Evolutionary conservation across 2,797 vertebrate genomes (phyloP).

Genomic region (Diglossa cyanea): DNA sequence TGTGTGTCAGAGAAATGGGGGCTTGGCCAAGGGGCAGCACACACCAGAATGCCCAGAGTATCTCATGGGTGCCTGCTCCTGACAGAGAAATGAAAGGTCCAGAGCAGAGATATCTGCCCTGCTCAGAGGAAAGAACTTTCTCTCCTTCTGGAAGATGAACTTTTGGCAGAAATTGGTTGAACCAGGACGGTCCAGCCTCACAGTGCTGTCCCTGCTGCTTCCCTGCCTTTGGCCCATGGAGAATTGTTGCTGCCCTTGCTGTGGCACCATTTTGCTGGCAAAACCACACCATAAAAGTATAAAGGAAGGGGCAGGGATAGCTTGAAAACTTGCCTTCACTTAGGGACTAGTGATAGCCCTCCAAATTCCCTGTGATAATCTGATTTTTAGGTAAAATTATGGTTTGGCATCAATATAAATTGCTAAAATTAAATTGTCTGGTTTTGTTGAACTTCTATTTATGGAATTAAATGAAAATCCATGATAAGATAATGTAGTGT

Average conservation of each 20-base stretch:
- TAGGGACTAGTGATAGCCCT: background rate
- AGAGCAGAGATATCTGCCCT: background rate
- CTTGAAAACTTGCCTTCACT: background rate
- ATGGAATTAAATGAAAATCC: background rate
- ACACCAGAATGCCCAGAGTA: background rate
- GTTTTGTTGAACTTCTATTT: background rate
- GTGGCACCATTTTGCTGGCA: background rate
- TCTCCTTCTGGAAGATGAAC: background rate
- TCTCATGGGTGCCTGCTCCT: background rate
- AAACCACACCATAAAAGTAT: background rate
- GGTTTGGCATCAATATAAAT: background rate
- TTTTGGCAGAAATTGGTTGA: background rate
- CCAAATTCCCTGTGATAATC: background rate
- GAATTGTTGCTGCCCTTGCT: background rate
- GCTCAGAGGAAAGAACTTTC: background rate
- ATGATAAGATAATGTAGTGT: background rate
- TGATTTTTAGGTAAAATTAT: background rate
- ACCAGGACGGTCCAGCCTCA: background rate
- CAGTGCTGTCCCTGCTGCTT: background rate
- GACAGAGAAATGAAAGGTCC: background rate
- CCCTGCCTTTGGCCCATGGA: background rate
- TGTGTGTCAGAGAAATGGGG: background rate
- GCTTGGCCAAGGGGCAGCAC: too few species aligned
- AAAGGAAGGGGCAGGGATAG: background rate
- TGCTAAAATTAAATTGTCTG: background rate